phyloP scores from a whole-genome alignment of 2,113 vertebrate genomes.

The Trematomus loennbergii region DNA sequence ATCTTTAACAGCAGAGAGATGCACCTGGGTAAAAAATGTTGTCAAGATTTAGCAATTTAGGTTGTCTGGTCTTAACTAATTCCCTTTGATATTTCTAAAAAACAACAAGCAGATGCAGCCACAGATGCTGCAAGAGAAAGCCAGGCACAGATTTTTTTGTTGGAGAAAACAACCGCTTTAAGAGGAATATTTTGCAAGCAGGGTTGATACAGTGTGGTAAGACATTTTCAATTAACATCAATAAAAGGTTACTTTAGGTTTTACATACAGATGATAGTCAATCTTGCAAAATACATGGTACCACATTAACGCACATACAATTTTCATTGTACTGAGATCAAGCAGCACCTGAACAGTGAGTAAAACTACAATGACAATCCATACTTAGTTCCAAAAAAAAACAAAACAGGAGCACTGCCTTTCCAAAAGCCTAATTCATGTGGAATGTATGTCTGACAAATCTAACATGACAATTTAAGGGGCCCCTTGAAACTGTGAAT shows the following conservation, averaged over 20 bases:
- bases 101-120: constrained; percentile 61
- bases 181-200: constrained; percentile 81
- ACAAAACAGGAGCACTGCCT: constrained; percentile 64
- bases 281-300: constrained; percentile 81
- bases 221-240: constrained; percentile 83
- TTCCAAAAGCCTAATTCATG: constrained; percentile 70
- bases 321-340: constrained; percentile 79
- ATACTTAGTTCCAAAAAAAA: constrained; percentile 63
- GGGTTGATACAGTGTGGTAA: constrained; percentile 81
- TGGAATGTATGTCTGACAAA: constrained; percentile 74
- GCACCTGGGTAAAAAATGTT: constrained; percentile 39
- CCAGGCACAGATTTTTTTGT: constrained; percentile 70
- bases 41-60: constrained; percentile 27
- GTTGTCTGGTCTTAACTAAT: constrained; percentile 41
- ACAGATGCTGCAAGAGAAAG: constrained; percentile 72
- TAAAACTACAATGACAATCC: constrained; percentile 80
- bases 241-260: constrained; percentile 82
- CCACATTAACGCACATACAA: constrained; percentile 81
- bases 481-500: constrained; percentile 74
- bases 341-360: constrained; percentile 82
- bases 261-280: constrained; percentile 83
- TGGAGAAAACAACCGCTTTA: constrained; percentile 78
- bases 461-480: constrained; percentile 73
- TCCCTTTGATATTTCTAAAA: constrained; percentile 41
- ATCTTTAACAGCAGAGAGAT: constrained; percentile 47